Conservation (phyloP, 2,113 vertebrate genomes). For the Puma concolor region DNA sequence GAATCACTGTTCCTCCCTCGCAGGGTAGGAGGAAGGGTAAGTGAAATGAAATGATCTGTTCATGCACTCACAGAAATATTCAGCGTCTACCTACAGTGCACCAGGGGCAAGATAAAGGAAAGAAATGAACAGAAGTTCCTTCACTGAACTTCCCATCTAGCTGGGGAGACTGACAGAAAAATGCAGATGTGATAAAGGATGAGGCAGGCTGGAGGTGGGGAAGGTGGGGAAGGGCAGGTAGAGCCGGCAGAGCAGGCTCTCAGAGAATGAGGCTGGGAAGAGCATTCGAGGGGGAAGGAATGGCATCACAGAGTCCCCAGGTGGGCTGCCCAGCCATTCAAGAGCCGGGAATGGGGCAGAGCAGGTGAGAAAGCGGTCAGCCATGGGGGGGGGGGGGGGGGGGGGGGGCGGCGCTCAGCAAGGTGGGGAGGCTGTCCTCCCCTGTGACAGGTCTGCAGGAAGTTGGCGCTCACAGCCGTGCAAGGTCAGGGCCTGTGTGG, state of each 20-base stretch:
- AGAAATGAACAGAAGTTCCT: background rate
- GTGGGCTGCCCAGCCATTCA: background rate
- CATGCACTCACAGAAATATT: background rate
- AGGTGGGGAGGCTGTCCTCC: rapidly evolving
- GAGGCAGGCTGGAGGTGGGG: no score
- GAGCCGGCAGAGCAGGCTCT: background rate
- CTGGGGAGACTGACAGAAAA: background rate
- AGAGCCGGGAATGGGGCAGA: background rate
- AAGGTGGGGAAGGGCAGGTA: background rate
- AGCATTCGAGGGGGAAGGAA: background rate
- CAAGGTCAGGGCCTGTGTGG: background rate
- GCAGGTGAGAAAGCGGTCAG: background rate
- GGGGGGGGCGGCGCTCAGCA: background rate
- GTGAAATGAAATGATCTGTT: background rate
- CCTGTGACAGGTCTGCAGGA: background rate
- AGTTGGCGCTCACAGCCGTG: background rate
- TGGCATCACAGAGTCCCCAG: background rate
- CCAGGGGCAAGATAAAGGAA: background rate
- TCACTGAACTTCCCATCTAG: background rate
- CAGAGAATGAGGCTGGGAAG: background rate
- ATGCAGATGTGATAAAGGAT: rapidly evolving
- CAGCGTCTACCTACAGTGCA: background rate
- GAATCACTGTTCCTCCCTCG: background rate
- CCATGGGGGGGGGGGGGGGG: rapidly evolving
- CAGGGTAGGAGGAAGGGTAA: background rate